A percentile compares a stretch with the other conserved stretches of the same genome.
Conservation (phyloP, 2,797 vertebrate genomes). For the Clarias platycephalus region DNA sequence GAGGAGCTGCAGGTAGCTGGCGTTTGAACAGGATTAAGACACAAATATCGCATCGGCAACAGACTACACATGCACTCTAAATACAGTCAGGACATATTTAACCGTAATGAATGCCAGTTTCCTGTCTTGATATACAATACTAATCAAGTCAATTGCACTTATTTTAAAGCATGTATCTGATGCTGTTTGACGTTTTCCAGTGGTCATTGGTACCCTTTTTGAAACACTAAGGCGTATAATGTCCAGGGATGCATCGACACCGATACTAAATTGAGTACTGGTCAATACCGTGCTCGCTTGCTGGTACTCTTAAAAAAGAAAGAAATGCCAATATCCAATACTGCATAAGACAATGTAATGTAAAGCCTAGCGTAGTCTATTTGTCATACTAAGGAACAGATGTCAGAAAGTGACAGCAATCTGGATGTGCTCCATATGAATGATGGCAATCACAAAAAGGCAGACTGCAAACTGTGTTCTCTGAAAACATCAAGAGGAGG, state of each 20-base stretch:
- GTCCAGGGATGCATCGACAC: constrained; percentile 20
- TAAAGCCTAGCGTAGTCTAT: not conserved
- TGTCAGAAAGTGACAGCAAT: not conserved
- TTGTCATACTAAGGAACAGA: not conserved
- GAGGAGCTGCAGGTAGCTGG: constrained; percentile 43
- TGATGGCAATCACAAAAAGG: not conserved
- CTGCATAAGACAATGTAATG: not conserved
- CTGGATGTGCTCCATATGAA: not conserved
- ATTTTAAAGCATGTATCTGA: constrained; percentile 27
- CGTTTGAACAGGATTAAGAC: constrained; percentile 40
- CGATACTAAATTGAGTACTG: not conserved
- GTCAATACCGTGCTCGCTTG: not conserved
- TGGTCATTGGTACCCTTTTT: constrained; percentile 64
- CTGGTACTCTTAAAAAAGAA: not conserved
- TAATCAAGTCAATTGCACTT: constrained; percentile 64
- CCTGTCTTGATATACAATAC: constrained; percentile 13
- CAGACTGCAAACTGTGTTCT: constrained; percentile 3
- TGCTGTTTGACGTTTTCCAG: constrained; percentile 10
- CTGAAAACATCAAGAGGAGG: not conserved
- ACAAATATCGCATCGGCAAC: constrained; percentile 49
- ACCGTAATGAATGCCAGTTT: constrained; percentile 9
- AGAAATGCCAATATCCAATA: not conserved
- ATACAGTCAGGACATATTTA: constrained; percentile 1
- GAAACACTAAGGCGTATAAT: constrained; percentile 66
- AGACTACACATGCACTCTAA: constrained; percentile 25